Evolutionary conservation across 2,888 invertebrate species (phyloP).

Genomic region (Linnaemya vulpina): DNA sequence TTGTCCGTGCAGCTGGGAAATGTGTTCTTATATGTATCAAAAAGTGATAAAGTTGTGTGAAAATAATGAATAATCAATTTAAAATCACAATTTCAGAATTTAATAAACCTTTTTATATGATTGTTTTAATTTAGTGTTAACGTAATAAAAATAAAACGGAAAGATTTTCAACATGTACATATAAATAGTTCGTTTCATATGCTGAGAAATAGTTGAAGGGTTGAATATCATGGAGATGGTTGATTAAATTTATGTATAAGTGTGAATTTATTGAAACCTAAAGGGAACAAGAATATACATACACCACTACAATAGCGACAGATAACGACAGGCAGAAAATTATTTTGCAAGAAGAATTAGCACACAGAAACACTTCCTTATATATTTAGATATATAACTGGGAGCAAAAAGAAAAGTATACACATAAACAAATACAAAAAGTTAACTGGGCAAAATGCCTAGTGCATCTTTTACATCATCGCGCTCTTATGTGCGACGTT

Average conservation of each 20-base stretch:
- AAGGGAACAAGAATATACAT: slow-evolving; percentile 32
- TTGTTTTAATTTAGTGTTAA: slow-evolving; percentile 36
- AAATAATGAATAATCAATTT: background rate
- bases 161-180: slow-evolving; percentile 26
- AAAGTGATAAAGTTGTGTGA: slow-evolving; percentile 38
- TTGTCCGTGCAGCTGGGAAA: slow-evolving; percentile 67
- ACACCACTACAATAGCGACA: slow-evolving; percentile 7
- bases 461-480: slow-evolving; percentile 97
- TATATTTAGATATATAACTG: slow-evolving; percentile 20
- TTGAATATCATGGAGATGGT: slow-evolving; percentile 66
- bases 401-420: slow-evolving; percentile 22
- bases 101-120: background rate
- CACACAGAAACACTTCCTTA: background rate
- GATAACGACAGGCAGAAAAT: slow-evolving; percentile 3
- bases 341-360: slow-evolving; percentile 38
- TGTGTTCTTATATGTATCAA: slow-evolving; percentile 56
- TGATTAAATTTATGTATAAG: slow-evolving; percentile 70
- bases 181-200: slow-evolving; percentile 50
- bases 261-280: slow-evolving; percentile 55
- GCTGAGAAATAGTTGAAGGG: slow-evolving; percentile 57
- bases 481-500: slow-evolving; percentile 95
- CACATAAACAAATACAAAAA: slow-evolving; percentile 20
- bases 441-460: slow-evolving; percentile 86
- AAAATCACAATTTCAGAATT: background rate
- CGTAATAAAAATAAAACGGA: background rate